A percentile compares a stretch with the other conserved stretches of the same genome.
phyloP scores from a whole-genome alignment of 1,140 invertebrate genomes.

The Psix sp. region DNA sequence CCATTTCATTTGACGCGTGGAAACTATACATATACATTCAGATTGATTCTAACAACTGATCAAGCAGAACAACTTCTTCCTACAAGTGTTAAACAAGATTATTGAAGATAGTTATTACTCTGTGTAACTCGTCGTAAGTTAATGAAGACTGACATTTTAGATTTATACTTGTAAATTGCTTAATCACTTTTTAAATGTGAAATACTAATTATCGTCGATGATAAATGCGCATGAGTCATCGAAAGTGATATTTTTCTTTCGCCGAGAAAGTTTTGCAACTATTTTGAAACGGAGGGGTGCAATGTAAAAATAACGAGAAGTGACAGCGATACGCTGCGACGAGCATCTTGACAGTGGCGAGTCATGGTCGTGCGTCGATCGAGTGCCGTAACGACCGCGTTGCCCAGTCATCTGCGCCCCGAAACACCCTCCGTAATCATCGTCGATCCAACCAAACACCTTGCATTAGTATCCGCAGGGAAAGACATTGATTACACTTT shows the following conservation, averaged over 20 bases:
- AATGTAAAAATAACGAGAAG: no score
- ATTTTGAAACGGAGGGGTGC: constrained; percentile 29
- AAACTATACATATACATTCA: no score
- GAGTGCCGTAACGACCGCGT: constrained; percentile 64
- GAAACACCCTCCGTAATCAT: constrained; percentile 64
- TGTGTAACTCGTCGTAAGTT: constrained; percentile 14
- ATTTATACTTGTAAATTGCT: constrained; percentile 41
- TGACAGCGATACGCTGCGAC: constrained; percentile 45
- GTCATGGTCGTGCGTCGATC: constrained; percentile 66
- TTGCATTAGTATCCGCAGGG: constrained; percentile 16
- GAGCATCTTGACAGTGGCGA: constrained; percentile 61
- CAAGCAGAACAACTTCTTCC: no score
- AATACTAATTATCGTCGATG: constrained; percentile 57
- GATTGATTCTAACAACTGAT: no score
- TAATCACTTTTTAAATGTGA: constrained; percentile 53
- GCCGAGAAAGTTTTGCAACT: constrained; percentile 51
- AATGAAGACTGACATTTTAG: constrained; percentile 52
- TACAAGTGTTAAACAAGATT: no score
- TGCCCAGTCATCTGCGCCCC: constrained; percentile 64
- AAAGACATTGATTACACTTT: constrained; percentile 39
- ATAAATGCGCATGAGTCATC: constrained; percentile 57
- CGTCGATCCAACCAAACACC: constrained; percentile 57
- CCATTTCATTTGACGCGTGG: no score
- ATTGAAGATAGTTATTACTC: no score
- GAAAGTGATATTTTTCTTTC: constrained; percentile 42